Percentiles rank a stretch among this genome's conserved stretches.
phyloP scores from a whole-genome alignment of 2,888 invertebrate genomes.

The Mimachlamys varia region DNA sequence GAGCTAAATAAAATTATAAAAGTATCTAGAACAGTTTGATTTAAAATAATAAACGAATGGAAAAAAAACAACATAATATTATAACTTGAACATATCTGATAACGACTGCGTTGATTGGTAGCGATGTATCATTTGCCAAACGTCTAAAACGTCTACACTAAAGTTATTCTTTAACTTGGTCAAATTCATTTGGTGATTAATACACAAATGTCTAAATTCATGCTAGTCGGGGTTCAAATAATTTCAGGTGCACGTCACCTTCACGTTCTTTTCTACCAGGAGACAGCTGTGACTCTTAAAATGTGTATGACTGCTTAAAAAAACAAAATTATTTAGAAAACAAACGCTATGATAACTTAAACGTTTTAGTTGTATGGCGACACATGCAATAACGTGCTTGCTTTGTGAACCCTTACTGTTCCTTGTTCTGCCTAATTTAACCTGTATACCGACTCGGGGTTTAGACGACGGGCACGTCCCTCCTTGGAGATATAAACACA shows the following conservation, averaged over 20 bases:
- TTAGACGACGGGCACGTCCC: background rate
- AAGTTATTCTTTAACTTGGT: too few relatives aligned
- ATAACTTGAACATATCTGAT: too few relatives aligned
- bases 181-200: too few relatives aligned
- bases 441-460: background rate
- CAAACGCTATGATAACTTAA: background rate
- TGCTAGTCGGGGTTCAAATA: background rate
- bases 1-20: too few relatives aligned
- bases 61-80: too few relatives aligned
- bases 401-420: background rate
- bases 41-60: too few relatives aligned
- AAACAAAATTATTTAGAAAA: background rate
- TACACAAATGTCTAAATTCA: too few relatives aligned
- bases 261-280: background rate
- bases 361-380: background rate
- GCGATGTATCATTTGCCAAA: too few relatives aligned
- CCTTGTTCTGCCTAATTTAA: background rate
- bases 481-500: background rate
- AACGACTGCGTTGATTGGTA: too few relatives aligned
- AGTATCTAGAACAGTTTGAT: too few relatives aligned
- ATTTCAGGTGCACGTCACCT: background rate
- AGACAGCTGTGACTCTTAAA: background rate
- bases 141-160: too few relatives aligned
- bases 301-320: background rate
- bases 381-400: background rate